Evolutionary conservation across 2,113 vertebrate genomes (phyloP).

Genomic region (Poicephalus meyeri): DNA sequence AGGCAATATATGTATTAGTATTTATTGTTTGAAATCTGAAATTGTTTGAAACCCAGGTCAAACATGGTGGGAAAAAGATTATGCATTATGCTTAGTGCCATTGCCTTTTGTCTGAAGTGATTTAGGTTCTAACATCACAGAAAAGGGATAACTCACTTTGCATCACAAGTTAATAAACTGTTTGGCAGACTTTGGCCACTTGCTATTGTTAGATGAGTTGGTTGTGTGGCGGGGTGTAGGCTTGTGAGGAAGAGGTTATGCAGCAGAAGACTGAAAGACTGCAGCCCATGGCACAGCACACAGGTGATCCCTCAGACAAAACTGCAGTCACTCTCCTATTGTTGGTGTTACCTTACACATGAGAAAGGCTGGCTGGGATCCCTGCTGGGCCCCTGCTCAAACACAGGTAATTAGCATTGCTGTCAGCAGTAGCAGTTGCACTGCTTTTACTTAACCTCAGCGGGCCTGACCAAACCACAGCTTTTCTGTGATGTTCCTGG

Average conservation of each 20-base stretch:
- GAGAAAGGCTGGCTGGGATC: not conserved
- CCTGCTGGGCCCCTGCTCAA: not conserved
- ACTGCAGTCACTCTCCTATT: not conserved
- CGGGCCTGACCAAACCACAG: not conserved
- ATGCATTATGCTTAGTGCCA: not conserved
- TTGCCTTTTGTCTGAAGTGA: not conserved
- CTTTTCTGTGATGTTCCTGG: not conserved
- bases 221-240: not conserved
- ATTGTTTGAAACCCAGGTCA: not conserved
- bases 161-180: not conserved
- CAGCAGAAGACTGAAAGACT: fast-evolving
- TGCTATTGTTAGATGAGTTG: fast-evolving
- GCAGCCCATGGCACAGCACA: not conserved
- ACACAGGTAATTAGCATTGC: not conserved
- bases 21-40: not conserved
- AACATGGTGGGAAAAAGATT: not conserved
- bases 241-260: not conserved
- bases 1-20: not conserved
- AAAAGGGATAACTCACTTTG: not conserved
- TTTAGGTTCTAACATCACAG: not conserved
- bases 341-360: not conserved
- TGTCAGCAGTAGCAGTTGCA: not conserved
- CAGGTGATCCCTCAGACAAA: not conserved
- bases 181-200: not conserved
- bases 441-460: not conserved